These are phyloP conservation scores for Astur gentilis DNA, from an alignment of 2,113 vertebrate genomes.

Conservation along the genomic window DNA sequence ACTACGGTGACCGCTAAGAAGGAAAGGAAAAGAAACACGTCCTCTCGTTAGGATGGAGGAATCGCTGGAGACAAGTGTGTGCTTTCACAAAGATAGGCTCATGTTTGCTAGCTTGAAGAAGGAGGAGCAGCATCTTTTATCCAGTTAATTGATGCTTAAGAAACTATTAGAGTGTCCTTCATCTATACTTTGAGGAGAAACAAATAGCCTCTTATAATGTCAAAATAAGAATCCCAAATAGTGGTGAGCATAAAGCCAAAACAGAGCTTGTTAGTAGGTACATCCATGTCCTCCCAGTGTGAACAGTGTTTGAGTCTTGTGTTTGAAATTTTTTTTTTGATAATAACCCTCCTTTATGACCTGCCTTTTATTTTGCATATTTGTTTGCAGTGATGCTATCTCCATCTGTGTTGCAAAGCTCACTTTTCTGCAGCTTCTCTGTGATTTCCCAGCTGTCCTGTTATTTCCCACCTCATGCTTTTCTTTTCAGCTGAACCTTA, in stretches of 20 bases:
- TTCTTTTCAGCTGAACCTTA: constrained; percentile 97
- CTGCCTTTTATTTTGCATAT: constrained; percentile 70
- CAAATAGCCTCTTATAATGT: not conserved
- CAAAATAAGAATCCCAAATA: not conserved
- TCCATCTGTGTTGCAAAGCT: constrained; percentile 73
- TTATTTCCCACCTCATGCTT: constrained; percentile 84
- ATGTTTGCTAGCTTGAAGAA: not conserved
- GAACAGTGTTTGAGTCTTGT: constrained; percentile 60
- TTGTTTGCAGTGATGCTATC: constrained; percentile 67
- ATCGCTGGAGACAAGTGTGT: not conserved
- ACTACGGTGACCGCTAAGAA: not conserved
- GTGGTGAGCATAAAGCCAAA: not conserved
- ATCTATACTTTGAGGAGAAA: not conserved
- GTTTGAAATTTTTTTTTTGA: constrained; percentile 25
- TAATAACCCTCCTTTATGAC: constrained; percentile 32
- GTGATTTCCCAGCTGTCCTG: constrained; percentile 79
- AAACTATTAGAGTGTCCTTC: not conserved
- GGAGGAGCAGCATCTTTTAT: not conserved
- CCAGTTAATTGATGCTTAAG: not conserved
- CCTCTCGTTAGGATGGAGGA: not conserved
- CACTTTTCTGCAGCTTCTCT: constrained; percentile 75
- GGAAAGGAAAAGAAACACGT: fast-evolving
- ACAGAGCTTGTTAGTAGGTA: not conserved
- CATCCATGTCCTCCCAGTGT: not conserved
- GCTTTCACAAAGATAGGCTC: not conserved